Evolutionary conservation across 2,797 vertebrate genomes (phyloP).

Genomic region (Paedocypris micromegethes): DNA sequence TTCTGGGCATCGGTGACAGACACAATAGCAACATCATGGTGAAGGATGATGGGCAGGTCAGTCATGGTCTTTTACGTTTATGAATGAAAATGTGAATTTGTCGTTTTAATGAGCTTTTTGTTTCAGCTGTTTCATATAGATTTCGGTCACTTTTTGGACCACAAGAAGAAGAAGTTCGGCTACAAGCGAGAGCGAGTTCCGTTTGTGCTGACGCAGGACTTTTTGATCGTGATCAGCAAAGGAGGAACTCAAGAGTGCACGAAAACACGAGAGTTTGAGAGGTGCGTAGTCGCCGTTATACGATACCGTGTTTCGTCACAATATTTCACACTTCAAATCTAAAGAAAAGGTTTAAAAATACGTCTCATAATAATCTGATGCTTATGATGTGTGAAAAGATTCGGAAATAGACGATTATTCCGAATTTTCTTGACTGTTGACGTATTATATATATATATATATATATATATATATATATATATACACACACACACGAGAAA

Average conservation of each 20-base stretch:
- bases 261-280: slow-evolving; percentile 82
- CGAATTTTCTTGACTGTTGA: no score
- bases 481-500: no score
- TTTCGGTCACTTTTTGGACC: slow-evolving; percentile 80
- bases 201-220: slow-evolving; percentile 81
- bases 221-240: slow-evolving; percentile 82
- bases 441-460: no score
- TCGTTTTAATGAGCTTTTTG: not conserved
- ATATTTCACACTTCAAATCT: no score
- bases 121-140: slow-evolving; percentile 78
- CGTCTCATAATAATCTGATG: no score
- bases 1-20: slow-evolving; percentile 77
- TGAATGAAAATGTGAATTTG: not conserved
- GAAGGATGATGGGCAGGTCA: slow-evolving; percentile 79
- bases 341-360: no score
- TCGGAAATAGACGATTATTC: no score
- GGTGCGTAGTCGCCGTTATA: slow-evolving; percentile 51
- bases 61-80: not conserved
- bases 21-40: slow-evolving; percentile 87
- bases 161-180: slow-evolving; percentile 84
- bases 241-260: slow-evolving; percentile 76
- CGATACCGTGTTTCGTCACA: no score
- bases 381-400: no score
- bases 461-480: no score
- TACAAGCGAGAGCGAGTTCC: slow-evolving; percentile 81